Percentiles rank a stretch among this genome's conserved stretches.
These are phyloP conservation scores for Alviniconcha strummeri DNA, from an alignment of 2,888 invertebrate genomes.

Conservation along the genomic window DNA sequence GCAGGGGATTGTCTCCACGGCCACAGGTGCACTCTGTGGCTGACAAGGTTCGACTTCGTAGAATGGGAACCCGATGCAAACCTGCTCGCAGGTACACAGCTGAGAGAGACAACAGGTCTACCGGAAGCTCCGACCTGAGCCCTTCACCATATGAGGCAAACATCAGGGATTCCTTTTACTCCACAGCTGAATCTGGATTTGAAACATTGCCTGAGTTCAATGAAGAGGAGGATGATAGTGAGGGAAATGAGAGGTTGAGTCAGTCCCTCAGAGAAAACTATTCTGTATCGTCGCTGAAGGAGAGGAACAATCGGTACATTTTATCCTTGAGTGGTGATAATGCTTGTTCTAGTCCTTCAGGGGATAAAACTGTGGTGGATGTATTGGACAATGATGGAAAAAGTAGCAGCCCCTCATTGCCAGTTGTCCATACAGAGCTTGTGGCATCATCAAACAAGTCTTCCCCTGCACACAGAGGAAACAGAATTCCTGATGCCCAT, in stretches of 20 bases:
- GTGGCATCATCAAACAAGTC: conserved; percentile 20
- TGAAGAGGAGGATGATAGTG: conserved; percentile 35
- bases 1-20: conserved; percentile 30
- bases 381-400: background rate
- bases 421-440: background rate
- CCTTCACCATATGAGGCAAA: conserved; percentile 38
- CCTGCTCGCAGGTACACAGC: background rate
- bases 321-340: conserved; percentile 4
- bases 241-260: conserved; percentile 36
- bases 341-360: conserved; percentile 31
- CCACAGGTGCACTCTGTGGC: background rate
- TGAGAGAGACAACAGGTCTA: conserved; percentile 36
- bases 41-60: conserved; percentile 34
- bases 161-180: conserved; percentile 47
- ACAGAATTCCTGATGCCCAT: conserved; percentile 14
- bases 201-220: conserved; percentile 42
- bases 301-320: conserved; percentile 48
- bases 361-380: conserved; percentile 27
- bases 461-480: conserved; percentile 33
- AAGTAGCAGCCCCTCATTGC: background rate
- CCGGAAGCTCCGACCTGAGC: conserved; percentile 35
- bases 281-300: conserved; percentile 59
- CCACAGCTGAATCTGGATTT: conserved; percentile 48
- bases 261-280: conserved; percentile 63
- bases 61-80: conserved; percentile 22